phyloP scores from a whole-genome alignment of 2,113 vertebrate species.

The Budorcas taxicolor region DNA sequence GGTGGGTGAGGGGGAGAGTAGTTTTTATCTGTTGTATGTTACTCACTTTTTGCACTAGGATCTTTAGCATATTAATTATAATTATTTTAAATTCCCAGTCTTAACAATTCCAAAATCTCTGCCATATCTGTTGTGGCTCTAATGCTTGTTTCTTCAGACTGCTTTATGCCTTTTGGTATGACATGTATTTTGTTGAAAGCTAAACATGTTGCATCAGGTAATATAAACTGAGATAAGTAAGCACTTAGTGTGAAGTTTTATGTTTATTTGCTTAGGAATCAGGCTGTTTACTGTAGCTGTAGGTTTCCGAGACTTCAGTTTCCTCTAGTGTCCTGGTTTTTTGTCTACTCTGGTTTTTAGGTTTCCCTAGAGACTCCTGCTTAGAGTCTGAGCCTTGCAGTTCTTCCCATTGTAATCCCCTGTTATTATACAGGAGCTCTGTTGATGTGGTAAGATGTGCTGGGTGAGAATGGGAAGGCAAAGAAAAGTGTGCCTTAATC shows the following conservation, averaged over 20 bases:
- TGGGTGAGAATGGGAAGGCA: not conserved
- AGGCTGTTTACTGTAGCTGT: not conserved
- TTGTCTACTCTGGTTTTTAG: not conserved
- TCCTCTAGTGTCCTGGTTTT: not conserved
- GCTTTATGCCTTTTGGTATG: not conserved
- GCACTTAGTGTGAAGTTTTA: not conserved
- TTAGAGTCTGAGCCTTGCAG: not conserved
- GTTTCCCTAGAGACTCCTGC: not conserved
- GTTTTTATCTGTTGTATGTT: not conserved
- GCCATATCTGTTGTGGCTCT: not conserved
- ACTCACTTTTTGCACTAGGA: not conserved
- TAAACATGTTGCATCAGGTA: not conserved
- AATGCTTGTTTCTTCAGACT: not conserved
- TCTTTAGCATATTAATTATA: not conserved
- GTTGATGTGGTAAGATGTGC: not conserved
- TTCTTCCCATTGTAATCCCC: not conserved
- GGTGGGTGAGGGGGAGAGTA: not conserved
- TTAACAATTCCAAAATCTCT: not conserved
- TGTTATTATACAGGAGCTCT: not conserved
- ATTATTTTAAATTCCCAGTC: not conserved
- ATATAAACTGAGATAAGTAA: not conserved
- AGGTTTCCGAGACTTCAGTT: not conserved
- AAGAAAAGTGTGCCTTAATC: not conserved
- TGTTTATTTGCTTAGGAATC: not conserved
- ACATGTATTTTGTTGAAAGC: not conserved